A percentile compares a stretch with the other conserved stretches of the same genome.
These are phyloP conservation scores for Sander lucioperca DNA, from an alignment of 2,113 vertebrate genomes.

Conservation along the genomic window DNA sequence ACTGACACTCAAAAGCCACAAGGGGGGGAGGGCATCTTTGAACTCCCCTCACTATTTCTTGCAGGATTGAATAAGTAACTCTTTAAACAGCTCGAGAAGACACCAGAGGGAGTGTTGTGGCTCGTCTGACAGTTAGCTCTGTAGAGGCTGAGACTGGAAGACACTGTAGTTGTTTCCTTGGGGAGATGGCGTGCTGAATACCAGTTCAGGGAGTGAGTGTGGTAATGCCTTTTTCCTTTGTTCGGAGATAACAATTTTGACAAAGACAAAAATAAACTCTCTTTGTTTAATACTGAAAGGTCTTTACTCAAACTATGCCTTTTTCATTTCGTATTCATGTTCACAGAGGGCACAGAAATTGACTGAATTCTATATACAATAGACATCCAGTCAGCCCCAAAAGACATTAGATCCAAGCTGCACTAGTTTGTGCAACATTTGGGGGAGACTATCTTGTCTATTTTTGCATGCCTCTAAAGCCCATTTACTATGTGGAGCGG, in stretches of 20 bases:
- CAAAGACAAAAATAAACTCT: not conserved
- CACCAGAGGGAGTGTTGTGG: constrained; percentile 27
- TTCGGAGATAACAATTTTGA: not conserved
- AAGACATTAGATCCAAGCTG: constrained; percentile 55
- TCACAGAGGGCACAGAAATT: not conserved
- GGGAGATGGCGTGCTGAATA: not conserved
- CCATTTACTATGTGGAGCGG: constrained; percentile 58
- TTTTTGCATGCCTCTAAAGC: constrained; percentile 62
- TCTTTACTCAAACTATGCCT: not conserved
- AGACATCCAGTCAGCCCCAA: constrained; percentile 25
- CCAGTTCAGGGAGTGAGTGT: not conserved
- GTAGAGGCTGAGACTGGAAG: constrained; percentile 11
- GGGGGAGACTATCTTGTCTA: constrained; percentile 59
- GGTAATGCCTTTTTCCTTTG: not conserved
- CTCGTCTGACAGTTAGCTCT: constrained; percentile 27
- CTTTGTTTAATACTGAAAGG: not conserved
- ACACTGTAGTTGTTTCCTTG: not conserved
- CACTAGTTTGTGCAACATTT: constrained; percentile 70
- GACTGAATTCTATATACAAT: not conserved
- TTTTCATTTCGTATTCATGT: not conserved
- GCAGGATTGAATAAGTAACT: constrained; percentile 52
- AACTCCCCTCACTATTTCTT: constrained; percentile 35
- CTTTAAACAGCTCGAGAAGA: constrained; percentile 50
- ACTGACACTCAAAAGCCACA: constrained; percentile 19
- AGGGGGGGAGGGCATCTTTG: constrained; percentile 16